phyloP scores from a whole-genome alignment of 2,113 vertebrate genomes.

The Ondatra zibethicus region DNA sequence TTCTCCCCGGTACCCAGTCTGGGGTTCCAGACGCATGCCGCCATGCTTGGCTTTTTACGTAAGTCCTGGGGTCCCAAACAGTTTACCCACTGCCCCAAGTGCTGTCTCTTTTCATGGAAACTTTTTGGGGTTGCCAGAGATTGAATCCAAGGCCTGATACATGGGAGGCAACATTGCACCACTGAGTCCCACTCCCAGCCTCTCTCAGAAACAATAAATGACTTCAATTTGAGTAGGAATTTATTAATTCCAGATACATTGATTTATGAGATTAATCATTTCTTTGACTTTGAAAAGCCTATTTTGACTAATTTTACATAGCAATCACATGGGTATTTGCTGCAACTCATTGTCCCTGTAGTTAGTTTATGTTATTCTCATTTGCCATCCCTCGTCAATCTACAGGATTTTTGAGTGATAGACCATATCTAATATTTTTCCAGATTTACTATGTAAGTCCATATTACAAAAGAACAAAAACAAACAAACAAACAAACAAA shows the following conservation, averaged over 20 bases:
- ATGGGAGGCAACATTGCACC: background rate
- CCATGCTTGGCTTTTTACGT: background rate
- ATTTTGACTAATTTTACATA: background rate
- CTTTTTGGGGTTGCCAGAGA: background rate
- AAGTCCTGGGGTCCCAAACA: background rate
- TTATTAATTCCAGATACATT: background rate
- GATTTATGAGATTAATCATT: background rate
- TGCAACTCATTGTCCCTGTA: background rate
- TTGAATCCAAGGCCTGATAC: background rate
- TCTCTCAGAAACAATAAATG: slow-evolving; percentile 1
- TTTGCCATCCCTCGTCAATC: background rate
- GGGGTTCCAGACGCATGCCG: background rate
- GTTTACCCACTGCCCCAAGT: background rate
- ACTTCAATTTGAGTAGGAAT: background rate
- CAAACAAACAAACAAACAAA: background rate
- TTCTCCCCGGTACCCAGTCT: background rate
- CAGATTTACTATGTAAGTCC: background rate
- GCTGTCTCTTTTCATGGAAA: slow-evolving; percentile 14
- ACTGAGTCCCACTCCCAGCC: no score
- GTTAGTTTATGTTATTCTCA: background rate
- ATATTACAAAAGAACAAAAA: background rate
- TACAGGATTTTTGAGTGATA: background rate
- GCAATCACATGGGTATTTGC: background rate
- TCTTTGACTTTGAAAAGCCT: background rate
- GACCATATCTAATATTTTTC: background rate